Evolutionary conservation across 2,888 invertebrate genomes (phyloP), one percentile per base, ranked within the genome.

Genomic region (Dromius quadrimaculatus): DNA sequence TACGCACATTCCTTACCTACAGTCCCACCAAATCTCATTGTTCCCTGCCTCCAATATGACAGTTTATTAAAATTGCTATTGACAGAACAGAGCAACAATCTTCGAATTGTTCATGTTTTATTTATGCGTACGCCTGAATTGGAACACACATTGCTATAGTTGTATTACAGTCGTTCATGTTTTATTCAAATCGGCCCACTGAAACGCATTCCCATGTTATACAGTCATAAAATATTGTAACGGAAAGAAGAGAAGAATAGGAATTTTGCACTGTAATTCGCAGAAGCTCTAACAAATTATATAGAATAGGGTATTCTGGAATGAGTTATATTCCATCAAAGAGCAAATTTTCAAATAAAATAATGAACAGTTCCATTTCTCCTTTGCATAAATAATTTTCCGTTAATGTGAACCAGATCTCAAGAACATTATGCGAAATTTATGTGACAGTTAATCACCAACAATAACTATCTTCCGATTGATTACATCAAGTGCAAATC

Each of bases 171-270:
- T 15, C 11, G 36, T 20, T 6, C 4, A 65, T 65, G 65, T 50
- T 50, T 65, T 65, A 65, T 65, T 65, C 65, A 65, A 65, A 65
- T 65, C 65, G 38, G 9, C 65, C 65, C 65, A 65, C 65, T 54
- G n/a, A 34, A 54, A 54, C 20, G 28, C 23, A 54, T 54, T 54
- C 9, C 23, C n/a, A n/a, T n/a, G n/a, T n/a, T n/a, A n/a, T n/a
- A n/a, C n/a, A 41, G 41, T 6, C 6, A 41, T 9, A 11, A 41
- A 41, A 6, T 15, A 1, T 13, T 8, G 28, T 54, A 54, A 54
- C 50, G 50, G 50, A 23, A 54, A 9, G 17, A 28, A 28, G 8
- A 3, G 28, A 28, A n/a, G n/a, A 28, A 28, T 28, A 28, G 8
- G 4, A 28, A 5, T 28, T 28, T 5, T 28, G 28, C 28, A 28